A percentile compares a stretch with the other conserved stretches of the same genome.
Evolutionary conservation across 2,888 invertebrate species (phyloP).

Genomic region (Suillia variegata): DNA sequence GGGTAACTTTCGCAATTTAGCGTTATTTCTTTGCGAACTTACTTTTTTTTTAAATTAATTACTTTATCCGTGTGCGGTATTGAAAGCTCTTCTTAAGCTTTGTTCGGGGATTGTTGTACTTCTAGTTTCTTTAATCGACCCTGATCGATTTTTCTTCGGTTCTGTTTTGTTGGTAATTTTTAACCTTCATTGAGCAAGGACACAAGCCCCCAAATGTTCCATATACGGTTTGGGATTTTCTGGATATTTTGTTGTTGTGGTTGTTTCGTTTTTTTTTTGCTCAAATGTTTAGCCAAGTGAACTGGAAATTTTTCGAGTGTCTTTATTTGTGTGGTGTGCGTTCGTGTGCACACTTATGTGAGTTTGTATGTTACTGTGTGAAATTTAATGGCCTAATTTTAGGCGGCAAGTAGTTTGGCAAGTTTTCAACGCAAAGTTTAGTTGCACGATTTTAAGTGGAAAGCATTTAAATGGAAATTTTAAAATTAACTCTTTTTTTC

Average conservation of each 20-base stretch:
- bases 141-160: conserved; percentile 1
- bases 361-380: not conserved
- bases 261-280: not conserved
- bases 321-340: too few species aligned
- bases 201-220: not conserved
- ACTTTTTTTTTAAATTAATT: conserved; percentile 25
- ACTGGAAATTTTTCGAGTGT: not conserved
- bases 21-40: conserved; percentile 4
- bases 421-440: too few species aligned
- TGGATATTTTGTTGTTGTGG: not conserved
- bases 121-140: not conserved
- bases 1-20: not conserved
- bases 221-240: not conserved
- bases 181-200: conserved; percentile 4
- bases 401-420: not conserved
- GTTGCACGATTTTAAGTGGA: too few species aligned
- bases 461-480: too few species aligned
- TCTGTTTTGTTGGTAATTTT: not conserved
- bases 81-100: too few species aligned
- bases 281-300: not conserved
- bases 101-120: too few species aligned
- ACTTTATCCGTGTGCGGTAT: not conserved
- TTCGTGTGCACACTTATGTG: not conserved
- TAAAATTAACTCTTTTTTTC: too few species aligned
- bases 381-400: not conserved